phyloP scores from a whole-genome alignment of 2,797 vertebrate species.

The Scomberomorus guttatus region DNA sequence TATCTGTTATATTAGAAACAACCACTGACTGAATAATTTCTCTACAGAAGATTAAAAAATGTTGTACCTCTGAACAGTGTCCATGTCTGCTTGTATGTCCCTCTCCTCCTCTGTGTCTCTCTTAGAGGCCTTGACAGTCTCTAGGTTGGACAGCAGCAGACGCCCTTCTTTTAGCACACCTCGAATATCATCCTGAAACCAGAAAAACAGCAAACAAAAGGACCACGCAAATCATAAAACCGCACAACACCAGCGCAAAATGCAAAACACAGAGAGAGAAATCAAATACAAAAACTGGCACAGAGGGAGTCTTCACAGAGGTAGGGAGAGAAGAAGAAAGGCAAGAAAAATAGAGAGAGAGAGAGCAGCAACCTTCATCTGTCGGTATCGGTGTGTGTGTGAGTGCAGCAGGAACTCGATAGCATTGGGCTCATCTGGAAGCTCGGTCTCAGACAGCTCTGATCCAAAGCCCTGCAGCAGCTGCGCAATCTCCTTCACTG shows the following conservation, averaged over 20 bases:
- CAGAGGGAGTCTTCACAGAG: not conserved
- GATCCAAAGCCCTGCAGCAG: conserved; percentile 95
- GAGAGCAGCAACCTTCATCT: conserved; percentile 90
- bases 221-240: not conserved
- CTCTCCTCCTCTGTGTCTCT: conserved; percentile 79
- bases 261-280: not conserved
- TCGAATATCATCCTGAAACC: conserved; percentile 90
- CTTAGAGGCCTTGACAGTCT: conserved; percentile 84
- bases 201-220: not conserved
- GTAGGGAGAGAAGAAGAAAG: not conserved
- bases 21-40: not conserved
- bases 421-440: conserved; percentile 90
- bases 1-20: too few species aligned
- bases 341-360: not conserved
- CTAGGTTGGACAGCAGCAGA: conserved; percentile 90
- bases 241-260: not conserved
- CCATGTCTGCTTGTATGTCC: conserved; percentile 89
- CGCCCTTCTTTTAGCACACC: conserved; percentile 92
- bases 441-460: conserved; percentile 92
- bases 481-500: conserved; percentile 97
- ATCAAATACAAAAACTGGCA: not conserved
- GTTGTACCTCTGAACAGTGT: conserved; percentile 91
- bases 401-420: conserved; percentile 91
- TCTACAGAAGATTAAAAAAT: not conserved
- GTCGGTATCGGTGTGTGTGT: conserved; percentile 90